Evolutionary conservation across 2,113 vertebrate species (phyloP).

Genomic region (Caracal caracal): DNA sequence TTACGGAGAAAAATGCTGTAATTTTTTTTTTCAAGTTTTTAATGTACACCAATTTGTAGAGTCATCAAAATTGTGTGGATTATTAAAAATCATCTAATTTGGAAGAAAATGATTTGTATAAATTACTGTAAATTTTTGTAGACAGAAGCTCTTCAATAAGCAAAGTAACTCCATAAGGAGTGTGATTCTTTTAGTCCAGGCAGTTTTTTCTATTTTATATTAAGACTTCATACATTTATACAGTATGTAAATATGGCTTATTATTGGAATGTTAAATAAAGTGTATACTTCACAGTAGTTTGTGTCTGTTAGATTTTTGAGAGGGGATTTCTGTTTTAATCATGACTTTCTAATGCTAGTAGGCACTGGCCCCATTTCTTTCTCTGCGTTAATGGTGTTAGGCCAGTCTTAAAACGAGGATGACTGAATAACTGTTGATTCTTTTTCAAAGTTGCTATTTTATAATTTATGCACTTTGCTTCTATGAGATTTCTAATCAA

Average conservation of each 20-base stretch:
- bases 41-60: constrained; percentile 86
- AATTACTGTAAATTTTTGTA: constrained; percentile 92
- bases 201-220: constrained; percentile 91
- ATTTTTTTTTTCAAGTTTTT: constrained; percentile 86
- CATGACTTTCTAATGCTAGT: constrained; percentile 62
- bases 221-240: constrained; percentile 91
- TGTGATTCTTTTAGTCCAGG: constrained; percentile 86
- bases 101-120: constrained; percentile 92
- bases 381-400: constrained; percentile 46
- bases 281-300: constrained; percentile 86
- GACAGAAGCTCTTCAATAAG: constrained; percentile 86
- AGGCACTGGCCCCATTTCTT: constrained; percentile 22
- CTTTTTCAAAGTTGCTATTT: constrained; percentile 70
- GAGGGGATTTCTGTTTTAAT: constrained; percentile 68
- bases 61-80: constrained; percentile 84
- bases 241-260: constrained; percentile 92
- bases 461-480: constrained; percentile 80
- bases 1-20: constrained; percentile 94
- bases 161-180: constrained; percentile 86
- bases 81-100: constrained; percentile 87
- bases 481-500: constrained; percentile 72
- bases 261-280: constrained; percentile 97
- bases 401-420: constrained; percentile 43
- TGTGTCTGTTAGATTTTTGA: constrained; percentile 87
- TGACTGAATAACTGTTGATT: constrained; percentile 23